A percentile compares a stretch with the other conserved stretches of the same genome.
These are phyloP conservation scores for Molossus molossus DNA, from an alignment of 2,797 vertebrate genomes.

Conservation along the genomic window DNA sequence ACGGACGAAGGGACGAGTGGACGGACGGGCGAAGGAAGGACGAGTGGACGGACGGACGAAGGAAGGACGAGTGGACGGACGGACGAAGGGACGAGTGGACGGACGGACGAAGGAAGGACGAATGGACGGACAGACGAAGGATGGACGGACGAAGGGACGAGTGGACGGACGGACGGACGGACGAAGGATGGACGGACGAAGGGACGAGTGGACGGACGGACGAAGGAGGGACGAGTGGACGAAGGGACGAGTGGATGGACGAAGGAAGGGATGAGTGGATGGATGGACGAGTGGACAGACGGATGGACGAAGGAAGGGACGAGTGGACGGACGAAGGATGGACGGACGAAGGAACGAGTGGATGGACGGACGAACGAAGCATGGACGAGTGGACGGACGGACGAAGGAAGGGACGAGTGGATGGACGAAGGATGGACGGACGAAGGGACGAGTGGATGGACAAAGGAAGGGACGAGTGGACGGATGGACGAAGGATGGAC, in stretches of 20 bases:
- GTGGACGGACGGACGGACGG: no score
- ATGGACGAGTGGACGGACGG: no score
- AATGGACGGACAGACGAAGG: neutral
- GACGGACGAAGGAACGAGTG: no score
- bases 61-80: no score
- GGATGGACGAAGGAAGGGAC: neutral
- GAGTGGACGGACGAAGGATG: neutral
- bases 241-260: neutral
- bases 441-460: neutral
- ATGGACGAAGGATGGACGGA: neutral
- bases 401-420: neutral
- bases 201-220: neutral
- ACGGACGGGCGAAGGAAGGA: neutral
- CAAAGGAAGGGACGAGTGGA: neutral
- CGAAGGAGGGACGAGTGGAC: neutral
- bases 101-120: neutral
- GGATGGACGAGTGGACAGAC: rapidly evolving
- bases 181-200: neutral
- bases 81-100: no score
- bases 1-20: no score
- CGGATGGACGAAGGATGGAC: no score
- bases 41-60: neutral
- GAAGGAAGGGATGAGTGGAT: no score
- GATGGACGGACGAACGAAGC: no score
- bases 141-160: no score